These are phyloP conservation scores for Axis porcinus DNA, from an alignment of 2,113 vertebrate genomes.

Conservation along the genomic window DNA sequence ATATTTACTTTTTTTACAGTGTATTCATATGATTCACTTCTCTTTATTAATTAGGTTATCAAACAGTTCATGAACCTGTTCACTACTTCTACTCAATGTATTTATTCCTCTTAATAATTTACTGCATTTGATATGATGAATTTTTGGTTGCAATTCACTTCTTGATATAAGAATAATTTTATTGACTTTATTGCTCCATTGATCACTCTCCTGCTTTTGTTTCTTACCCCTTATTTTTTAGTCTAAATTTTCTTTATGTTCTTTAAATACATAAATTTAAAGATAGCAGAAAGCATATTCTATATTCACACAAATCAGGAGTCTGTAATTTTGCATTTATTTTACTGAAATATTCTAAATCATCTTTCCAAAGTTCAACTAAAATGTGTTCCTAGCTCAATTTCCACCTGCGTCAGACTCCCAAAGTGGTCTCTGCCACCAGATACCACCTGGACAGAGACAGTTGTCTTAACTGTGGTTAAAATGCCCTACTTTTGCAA, in stretches of 20 bases:
- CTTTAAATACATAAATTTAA: conserved; percentile 13
- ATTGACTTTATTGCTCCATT: neutral
- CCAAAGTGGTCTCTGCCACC: neutral
- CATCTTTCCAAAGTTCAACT: neutral
- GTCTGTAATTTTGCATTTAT: neutral
- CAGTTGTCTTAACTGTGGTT: neutral
- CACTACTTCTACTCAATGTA: conserved; percentile 5
- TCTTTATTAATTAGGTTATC: conserved; percentile 24
- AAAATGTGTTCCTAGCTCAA: neutral
- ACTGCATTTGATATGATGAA: neutral
- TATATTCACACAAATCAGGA: neutral
- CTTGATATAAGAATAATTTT: neutral
- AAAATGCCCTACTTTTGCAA: neutral
- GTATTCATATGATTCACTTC: neutral
- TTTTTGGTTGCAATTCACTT: conserved; percentile 9
- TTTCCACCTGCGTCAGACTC: neutral
- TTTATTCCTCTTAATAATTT: conserved; percentile 25
- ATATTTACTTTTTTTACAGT: neutral
- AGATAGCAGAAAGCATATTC: neutral
- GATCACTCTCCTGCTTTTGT: neutral
- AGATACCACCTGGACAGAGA: neutral
- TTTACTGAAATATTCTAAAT: neutral
- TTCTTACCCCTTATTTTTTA: conserved; percentile 7
- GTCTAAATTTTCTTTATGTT: neutral
- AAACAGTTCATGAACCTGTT: neutral